These are phyloP conservation scores for Punctoribates punctum DNA, from an alignment of 2,888 invertebrate genomes.

Conservation along the genomic window DNA sequence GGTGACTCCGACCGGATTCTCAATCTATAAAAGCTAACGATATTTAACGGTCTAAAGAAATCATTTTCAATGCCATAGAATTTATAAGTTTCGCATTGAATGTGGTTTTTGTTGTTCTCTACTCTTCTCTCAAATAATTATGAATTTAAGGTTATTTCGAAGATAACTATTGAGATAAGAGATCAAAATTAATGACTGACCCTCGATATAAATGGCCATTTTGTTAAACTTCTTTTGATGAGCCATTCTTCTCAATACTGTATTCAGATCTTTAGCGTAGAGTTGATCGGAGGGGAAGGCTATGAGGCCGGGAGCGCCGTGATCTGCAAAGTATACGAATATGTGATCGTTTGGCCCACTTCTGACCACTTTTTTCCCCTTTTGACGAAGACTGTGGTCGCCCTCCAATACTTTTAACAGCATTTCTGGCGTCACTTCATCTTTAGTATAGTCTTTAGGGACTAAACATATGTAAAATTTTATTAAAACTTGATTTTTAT, in stretches of 20 bases:
- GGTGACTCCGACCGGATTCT: conserved; percentile 1
- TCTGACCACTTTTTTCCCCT: conserved; percentile 35
- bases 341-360: conserved; percentile 58
- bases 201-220: conserved; percentile 61
- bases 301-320: conserved; percentile 62
- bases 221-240: conserved; percentile 55
- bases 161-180: no score
- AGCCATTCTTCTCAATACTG: conserved; percentile 55
- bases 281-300: conserved; percentile 57
- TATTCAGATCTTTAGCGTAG: conserved; percentile 53
- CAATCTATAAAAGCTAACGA: conserved; percentile 1
- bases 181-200: not conserved
- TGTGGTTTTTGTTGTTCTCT: no score
- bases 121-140: no score
- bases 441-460: conserved; percentile 59
- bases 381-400: conserved; percentile 50
- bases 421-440: conserved; percentile 58
- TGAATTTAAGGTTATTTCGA: no score
- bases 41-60: not conserved
- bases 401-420: conserved; percentile 61
- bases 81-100: no score
- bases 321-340: conserved; percentile 63
- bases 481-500: not conserved
- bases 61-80: no score
- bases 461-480: conserved; percentile 50